phyloP scores from a whole-genome alignment of 2,113 vertebrate species.

The Sapayoa aenigma region DNA sequence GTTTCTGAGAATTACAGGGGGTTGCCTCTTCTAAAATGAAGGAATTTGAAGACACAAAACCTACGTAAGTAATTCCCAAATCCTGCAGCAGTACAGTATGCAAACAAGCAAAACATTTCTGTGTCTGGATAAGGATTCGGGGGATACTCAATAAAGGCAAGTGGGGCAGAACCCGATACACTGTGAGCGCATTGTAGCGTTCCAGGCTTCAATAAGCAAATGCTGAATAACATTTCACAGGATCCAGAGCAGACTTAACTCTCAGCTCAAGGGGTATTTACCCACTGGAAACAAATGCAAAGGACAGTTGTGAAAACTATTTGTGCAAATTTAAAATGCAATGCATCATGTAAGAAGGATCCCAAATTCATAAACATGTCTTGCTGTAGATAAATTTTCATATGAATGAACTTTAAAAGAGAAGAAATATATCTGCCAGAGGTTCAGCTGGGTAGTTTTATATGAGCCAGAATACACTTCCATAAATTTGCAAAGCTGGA shows the following conservation, averaged over 20 bases:
- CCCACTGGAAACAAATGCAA: conserved; percentile 21
- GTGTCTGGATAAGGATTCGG: neutral
- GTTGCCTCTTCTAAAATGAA: neutral
- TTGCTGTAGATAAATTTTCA: neutral
- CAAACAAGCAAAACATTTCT: neutral
- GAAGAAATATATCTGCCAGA: conserved; percentile 31
- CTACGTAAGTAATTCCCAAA: neutral
- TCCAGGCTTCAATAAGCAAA: neutral
- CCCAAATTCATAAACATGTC: conserved; percentile 20
- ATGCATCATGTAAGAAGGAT: neutral
- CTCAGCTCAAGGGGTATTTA: neutral
- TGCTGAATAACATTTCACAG: neutral
- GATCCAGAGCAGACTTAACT: neutral
- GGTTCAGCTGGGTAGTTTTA: neutral
- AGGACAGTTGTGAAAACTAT: neutral
- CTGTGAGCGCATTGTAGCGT: neutral
- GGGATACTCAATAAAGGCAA: neutral
- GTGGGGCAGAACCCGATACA: neutral
- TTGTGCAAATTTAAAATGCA: conserved; percentile 9
- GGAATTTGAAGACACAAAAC: neutral
- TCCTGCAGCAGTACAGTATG: neutral
- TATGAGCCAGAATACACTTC: conserved; percentile 30
- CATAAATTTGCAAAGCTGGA: conserved; percentile 22
- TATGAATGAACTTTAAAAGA: neutral
- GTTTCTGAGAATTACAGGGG: neutral